Evolutionary conservation across 2,888 invertebrate species (phyloP), one percentile per base, ranked within the genome.

Genomic region (Philaethria dido): DNA sequence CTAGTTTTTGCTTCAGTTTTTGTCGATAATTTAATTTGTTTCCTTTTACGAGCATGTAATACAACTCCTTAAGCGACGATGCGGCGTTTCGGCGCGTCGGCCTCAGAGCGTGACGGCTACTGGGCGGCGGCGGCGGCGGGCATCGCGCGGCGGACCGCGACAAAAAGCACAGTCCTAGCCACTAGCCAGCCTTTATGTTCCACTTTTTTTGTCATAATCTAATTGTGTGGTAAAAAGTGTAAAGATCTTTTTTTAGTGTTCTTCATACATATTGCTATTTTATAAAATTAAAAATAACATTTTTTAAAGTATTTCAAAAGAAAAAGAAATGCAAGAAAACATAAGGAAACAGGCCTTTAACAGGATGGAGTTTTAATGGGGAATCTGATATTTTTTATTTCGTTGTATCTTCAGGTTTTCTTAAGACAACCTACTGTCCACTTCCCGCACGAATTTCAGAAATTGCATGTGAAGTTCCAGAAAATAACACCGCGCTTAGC

Each of bases 11-110:
- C 39, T 42, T 47, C 36, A 18, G 18, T 72, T 70, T 72, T 72
- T 72, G 63, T 62, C 44, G 29, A 29, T 75, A 73, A 75, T 75
- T 72, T 62, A 74, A 76, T 76, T 76, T 74, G 71, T 71, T 69
- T 68, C 67, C 74, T 73, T 73, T 69, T 70, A 73, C 69, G 69
- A 69, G 63, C 73, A 67, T 73, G 72, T 72, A 72, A 74, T 73
- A 59, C 59, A 63, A 70, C 66, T 69, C 70, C 54, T 69, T 55
- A 62, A 48, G 39, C 48, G 62, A 47, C 47, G 67, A 64, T 45
- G 44, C 62, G 64, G 29, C 55, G 55, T 18, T 18, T 22, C 62
- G 64, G 39, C 64, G 64, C 47, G 55, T 25, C 64, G 39, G 50
- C 48, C 36, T 64, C 45, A 64, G 67, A 66, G 67, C 50, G 48